Percentiles rank a stretch among this genome's conserved stretches.
Evolutionary conservation across 2,888 invertebrate genomes (phyloP).

Genomic region (Nemotelus pantherinus): DNA sequence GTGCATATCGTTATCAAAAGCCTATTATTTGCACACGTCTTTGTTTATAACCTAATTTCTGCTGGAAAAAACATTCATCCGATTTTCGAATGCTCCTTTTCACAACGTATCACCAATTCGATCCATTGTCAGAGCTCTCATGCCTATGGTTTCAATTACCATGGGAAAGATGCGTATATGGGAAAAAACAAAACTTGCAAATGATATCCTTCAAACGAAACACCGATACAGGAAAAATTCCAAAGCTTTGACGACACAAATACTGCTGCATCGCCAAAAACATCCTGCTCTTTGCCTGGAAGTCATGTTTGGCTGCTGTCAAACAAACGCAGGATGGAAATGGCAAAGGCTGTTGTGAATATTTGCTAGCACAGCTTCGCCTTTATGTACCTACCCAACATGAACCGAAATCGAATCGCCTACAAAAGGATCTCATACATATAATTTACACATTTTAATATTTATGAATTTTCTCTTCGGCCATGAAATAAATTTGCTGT

Average conservation of each 20-base stretch:
- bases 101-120: no score
- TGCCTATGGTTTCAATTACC: constrained; percentile 1
- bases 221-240: constrained; percentile 1
- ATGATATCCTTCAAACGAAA: constrained; percentile 4
- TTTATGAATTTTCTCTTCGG: constrained; percentile 49
- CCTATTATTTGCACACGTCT: no score
- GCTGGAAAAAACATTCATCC: no score
- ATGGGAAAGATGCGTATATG: neutral
- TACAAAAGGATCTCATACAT: constrained; percentile 50
- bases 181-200: neutral
- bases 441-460: constrained; percentile 52
- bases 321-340: neutral
- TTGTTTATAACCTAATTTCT: no score
- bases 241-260: neutral
- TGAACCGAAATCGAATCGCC: constrained; percentile 22
- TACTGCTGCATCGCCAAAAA: neutral
- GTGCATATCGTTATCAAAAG: no score
- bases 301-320: neutral
- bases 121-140: neutral
- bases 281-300: neutral
- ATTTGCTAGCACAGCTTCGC: no score
- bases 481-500: constrained; percentile 34
- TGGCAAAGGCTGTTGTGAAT: no score
- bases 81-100: no score
- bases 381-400: neutral